Evolutionary conservation across 2,113 vertebrate genomes (phyloP), one percentile per base, ranked within the genome.

Genomic region (Trematocara stigmaticum): DNA sequence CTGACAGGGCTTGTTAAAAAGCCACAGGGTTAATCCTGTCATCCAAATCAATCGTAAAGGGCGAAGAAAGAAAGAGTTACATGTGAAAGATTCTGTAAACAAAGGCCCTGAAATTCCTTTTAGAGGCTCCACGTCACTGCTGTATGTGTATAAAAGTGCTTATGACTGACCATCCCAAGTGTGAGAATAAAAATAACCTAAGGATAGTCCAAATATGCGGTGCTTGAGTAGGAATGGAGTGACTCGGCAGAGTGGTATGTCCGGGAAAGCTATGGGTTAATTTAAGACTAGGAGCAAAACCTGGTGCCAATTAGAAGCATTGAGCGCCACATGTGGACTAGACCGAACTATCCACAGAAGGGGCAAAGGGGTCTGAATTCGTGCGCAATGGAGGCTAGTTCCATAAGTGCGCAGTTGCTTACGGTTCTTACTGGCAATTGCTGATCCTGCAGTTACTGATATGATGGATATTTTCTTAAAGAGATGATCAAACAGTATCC

Each of bases 241-340:
- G 93, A 89, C 83, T 94, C 53, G 4, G 57, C 35, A 5, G 59
- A 81, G 89, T 90, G 90, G 90, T 91, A 93, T 93, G 93, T 94
- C 92, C 86, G 87, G 95, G 95, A 91, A 89, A 91, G 87, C 90
- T 88, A 95, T 31, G 96, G 96, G 96, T 96, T 97, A 96, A 96
- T 95, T 92, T 93, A 93, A 94, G 94, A 92, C 92, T 80, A 87
- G 89, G 84, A 93, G 89, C 87, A 83, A 96, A 96, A 96, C 93
- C 96, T 96, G 96, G 92, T 97, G 96, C 94, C 96, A 96, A 97
- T 97, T 96, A 97, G 92, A 89, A 91, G 84, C 86, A 92, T 88
- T 89, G 95, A 95, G 92, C 95, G 79, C 94, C 93, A 96, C 95
- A 96, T 95, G 93, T 93, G 89, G 93, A 89, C 90, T 66, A 88